phyloP scores from a whole-genome alignment of 2,888 invertebrate species.

The Lasioglossum villosulum region DNA sequence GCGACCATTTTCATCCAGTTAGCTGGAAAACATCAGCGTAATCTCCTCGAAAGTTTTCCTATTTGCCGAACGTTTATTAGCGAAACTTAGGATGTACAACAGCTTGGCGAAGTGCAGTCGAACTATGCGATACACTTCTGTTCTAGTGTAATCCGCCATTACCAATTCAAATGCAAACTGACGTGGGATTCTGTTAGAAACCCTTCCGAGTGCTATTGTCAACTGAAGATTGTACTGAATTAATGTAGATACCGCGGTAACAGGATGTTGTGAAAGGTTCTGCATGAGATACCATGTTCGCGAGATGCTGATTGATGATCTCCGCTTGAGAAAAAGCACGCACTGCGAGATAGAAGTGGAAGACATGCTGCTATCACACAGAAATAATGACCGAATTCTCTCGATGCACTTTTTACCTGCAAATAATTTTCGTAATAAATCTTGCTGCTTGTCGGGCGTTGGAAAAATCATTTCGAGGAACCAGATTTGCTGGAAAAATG shows the following conservation, averaged over 20 bases:
- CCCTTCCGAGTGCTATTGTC: background rate
- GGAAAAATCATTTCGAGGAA: background rate
- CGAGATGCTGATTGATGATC: background rate
- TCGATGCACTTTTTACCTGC: background rate
- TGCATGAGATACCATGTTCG: background rate
- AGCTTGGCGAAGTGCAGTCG: background rate
- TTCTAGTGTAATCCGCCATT: background rate
- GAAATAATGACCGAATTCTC: background rate
- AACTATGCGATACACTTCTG: background rate
- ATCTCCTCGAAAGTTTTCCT: background rate
- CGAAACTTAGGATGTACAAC: background rate
- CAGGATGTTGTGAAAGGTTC: background rate
- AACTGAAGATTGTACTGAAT: background rate
- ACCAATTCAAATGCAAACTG: conserved; percentile 6
- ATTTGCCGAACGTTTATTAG: background rate
- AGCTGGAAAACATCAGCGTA: background rate
- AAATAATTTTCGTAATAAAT: background rate
- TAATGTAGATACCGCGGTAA: background rate
- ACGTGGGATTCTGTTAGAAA: background rate
- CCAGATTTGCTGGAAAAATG: background rate
- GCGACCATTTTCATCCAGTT: background rate
- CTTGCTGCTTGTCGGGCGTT: background rate
- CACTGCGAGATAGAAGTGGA: background rate
- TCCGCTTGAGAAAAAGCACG: background rate
- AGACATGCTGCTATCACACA: background rate